Conservation (phyloP, 2,113 vertebrate genomes). For the Murina feae region DNA sequence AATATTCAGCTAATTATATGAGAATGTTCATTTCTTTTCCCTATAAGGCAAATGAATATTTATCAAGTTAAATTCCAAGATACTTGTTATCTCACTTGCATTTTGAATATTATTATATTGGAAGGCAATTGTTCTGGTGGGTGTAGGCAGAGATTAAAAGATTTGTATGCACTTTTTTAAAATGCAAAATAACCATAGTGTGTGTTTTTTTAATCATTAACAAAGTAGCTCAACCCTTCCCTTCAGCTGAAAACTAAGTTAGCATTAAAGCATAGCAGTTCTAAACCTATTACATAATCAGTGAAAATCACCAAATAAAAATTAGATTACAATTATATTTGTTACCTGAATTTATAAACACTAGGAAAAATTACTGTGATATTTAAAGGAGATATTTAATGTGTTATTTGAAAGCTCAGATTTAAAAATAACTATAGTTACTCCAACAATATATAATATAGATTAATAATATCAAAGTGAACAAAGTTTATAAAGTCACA, state of each 20-base stretch:
- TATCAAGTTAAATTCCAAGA: slow-evolving; percentile 76
- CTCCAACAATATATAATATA: neutral
- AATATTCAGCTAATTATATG: slow-evolving; percentile 71
- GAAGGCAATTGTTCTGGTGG: slow-evolving; percentile 72
- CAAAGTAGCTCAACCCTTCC: slow-evolving; percentile 28
- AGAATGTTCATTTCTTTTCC: slow-evolving; percentile 71
- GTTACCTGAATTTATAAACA: slow-evolving; percentile 27
- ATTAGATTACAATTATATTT: slow-evolving; percentile 12
- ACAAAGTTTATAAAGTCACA: neutral
- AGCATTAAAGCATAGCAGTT: neutral
- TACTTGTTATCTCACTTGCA: slow-evolving; percentile 70
- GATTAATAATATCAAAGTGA: neutral
- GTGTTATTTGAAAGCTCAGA: neutral
- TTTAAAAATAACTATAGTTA: neutral
- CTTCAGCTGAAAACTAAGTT: slow-evolving; percentile 57
- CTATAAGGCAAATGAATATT: slow-evolving; percentile 79
- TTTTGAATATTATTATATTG: slow-evolving; percentile 75
- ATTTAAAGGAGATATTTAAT: neutral
- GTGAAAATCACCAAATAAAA: slow-evolving; percentile 22
- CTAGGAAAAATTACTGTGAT: neutral
- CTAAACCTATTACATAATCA: neutral
- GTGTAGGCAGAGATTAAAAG: slow-evolving; percentile 72
- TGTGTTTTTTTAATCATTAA: slow-evolving; percentile 62
- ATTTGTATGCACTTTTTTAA: slow-evolving; percentile 70
- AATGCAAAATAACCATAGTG: slow-evolving; percentile 70